Conservation (phyloP, 2,797 vertebrate species). For the Urophycis tenuis region DNA sequence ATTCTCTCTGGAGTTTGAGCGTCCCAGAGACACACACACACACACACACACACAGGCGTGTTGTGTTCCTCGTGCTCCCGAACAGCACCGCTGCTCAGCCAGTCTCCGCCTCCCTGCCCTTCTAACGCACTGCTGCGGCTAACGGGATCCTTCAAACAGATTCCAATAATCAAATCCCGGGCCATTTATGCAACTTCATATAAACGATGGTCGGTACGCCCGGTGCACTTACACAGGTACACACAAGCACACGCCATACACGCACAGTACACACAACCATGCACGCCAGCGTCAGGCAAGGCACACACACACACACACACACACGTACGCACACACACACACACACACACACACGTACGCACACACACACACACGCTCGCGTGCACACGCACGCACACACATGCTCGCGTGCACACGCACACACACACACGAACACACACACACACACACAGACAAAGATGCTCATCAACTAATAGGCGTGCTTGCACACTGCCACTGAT, state of each 20-base stretch:
- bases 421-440: background rate
- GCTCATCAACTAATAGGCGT: background rate
- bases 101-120: background rate
- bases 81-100: background rate
- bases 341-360: background rate
- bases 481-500: background rate
- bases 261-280: background rate
- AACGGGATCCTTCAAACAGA: background rate
- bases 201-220: background rate
- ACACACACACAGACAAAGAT: slow-evolving; percentile 8
- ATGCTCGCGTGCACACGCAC: background rate
- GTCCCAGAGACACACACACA: no score
- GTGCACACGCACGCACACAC: background rate
- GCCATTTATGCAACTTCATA: background rate
- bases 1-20: no score
- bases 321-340: background rate
- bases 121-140: background rate
- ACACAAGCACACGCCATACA: background rate
- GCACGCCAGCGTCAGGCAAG: background rate
- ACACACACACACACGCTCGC: background rate
- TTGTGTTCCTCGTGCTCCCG: background rate
- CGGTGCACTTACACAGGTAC: background rate
- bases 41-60: no score
- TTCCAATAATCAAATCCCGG: slow-evolving; percentile 3
- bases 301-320: background rate